Evolutionary conservation across 2,113 vertebrate species (phyloP), one percentile per base, ranked within the genome.

Genomic region (Danionella cerebrum): DNA sequence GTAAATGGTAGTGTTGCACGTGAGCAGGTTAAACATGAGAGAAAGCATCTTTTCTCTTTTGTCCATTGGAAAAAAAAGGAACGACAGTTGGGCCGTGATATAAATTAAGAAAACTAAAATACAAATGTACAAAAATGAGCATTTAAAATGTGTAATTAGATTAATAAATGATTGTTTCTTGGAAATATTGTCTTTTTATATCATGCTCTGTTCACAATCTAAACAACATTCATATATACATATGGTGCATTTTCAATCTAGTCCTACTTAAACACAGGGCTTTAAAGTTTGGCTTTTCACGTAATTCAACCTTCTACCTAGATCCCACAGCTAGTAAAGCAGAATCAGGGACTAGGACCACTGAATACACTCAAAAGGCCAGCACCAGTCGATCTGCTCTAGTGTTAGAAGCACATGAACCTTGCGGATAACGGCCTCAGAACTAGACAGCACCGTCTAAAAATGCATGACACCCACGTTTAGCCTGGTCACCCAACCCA

Each of bases 1-100:
- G 92, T 94, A 93, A 70, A 73, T 78, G 84, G 78, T 84, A 83
- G 84, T 71, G 31, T 80, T 88, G 84, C 83, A 69, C 35, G 27
- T 51, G 83, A 77, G 41, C 51, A 58, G 57, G 65, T 75, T 45
- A 50, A 65, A 58, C 70, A 63, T 65, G 44, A 69, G 52, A 65
- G 59, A 60, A 69, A 78, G 36, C 38, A 44, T 22, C 18, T 66
- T 38, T 41, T 62, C 51, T 54, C n/a, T n/a, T 67, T 72, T 41
- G 29, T 68, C 44, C 6, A 58, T 59, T 67, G 64, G 38, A 62
- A 60, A 70, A 33, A 33, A 6, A 33, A 33, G n/a, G 60, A 51
- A 70, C 57, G 19, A 52, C 16, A 35, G 65, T 64, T 75, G 81
- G 78, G 76, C 74, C 70, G 63, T 69, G 64, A 71, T 69, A 81